A percentile compares a stretch with the other conserved stretches of the same genome.
Evolutionary conservation across 2,797 vertebrate genomes (phyloP).

Genomic region (Eospalax fontanierii): DNA sequence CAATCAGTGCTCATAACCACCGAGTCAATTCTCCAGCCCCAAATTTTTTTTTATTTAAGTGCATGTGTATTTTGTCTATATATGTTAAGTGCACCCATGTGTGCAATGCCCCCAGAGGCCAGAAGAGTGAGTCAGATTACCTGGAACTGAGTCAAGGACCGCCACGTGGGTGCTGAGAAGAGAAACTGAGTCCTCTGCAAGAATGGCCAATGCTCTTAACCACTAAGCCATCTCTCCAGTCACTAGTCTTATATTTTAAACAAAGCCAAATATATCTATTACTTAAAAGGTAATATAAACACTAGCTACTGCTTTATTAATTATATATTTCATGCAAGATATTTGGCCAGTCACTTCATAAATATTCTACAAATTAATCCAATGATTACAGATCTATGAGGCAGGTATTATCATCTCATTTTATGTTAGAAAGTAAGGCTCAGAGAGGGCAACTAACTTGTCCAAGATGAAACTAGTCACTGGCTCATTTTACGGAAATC

Average conservation of each 20-base stretch:
- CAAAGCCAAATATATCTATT: not conserved
- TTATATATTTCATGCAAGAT: not conserved
- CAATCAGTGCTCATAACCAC: too few species aligned
- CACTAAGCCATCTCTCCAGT: too few species aligned
- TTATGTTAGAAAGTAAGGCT: slow-evolving; percentile 46
- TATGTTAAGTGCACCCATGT: too few species aligned
- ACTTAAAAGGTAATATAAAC: slow-evolving; percentile 34
- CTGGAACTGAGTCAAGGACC: too few species aligned
- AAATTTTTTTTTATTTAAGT: too few species aligned
- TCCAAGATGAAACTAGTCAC: slow-evolving; percentile 6
- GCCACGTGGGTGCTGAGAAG: too few species aligned
- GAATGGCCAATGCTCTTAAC: too few species aligned
- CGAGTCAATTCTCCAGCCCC: too few species aligned
- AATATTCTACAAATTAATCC: not conserved
- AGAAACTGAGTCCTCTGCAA: too few species aligned
- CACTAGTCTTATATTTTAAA: slow-evolving; percentile 33
- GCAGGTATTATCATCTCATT: not conserved
- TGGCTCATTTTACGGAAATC: slow-evolving; percentile 6
- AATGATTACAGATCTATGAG: not conserved
- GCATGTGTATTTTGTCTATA: too few species aligned
- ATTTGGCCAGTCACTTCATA: not conserved
- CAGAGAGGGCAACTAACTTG: slow-evolving; percentile 40
- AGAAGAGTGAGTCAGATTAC: too few species aligned
- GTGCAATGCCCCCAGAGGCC: too few species aligned
- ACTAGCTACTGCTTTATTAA: not conserved